These are phyloP conservation scores for Apodemus sylvaticus DNA, from an alignment of 2,113 vertebrate species.

Conservation along the genomic window DNA sequence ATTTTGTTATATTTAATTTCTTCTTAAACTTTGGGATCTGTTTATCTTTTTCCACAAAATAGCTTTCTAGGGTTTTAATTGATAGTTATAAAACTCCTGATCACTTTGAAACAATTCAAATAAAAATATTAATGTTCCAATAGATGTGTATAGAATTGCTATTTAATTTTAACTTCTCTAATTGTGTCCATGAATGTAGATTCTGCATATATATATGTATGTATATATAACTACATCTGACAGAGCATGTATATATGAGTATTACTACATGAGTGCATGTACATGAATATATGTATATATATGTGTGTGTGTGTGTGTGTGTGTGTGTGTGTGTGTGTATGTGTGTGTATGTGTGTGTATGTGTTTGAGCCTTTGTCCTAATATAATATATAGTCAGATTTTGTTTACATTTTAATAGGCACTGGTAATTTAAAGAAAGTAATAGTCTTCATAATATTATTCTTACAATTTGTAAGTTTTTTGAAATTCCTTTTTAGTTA, in stretches of 20 bases:
- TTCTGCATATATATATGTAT: no score
- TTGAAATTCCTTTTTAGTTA: not conserved
- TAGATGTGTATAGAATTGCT: not conserved
- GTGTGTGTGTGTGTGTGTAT: not conserved
- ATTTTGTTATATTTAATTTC: not conserved
- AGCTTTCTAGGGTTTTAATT: no score
- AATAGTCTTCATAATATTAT: not conserved
- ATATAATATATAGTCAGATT: not conserved
- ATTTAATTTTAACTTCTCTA: not conserved
- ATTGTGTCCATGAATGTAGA: not conserved
- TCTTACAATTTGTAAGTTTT: not conserved
- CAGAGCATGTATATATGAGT: no score
- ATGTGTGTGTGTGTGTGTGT: not conserved
- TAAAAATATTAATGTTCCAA: not conserved
- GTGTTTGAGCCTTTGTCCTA: not conserved
- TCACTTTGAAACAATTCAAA: not conserved
- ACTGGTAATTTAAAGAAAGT: not conserved
- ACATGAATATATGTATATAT: not conserved
- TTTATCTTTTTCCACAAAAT: not conserved
- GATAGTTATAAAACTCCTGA: not conserved
- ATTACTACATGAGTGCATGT: no score
- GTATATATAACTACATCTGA: no score
- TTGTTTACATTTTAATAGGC: not conserved
- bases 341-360: not conserved
- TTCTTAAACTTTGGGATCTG: not conserved